A percentile compares a stretch with the other conserved stretches of the same genome.
Conservation (phyloP, 2,888 invertebrate species). For the Nesidiocoris tenuis region DNA sequence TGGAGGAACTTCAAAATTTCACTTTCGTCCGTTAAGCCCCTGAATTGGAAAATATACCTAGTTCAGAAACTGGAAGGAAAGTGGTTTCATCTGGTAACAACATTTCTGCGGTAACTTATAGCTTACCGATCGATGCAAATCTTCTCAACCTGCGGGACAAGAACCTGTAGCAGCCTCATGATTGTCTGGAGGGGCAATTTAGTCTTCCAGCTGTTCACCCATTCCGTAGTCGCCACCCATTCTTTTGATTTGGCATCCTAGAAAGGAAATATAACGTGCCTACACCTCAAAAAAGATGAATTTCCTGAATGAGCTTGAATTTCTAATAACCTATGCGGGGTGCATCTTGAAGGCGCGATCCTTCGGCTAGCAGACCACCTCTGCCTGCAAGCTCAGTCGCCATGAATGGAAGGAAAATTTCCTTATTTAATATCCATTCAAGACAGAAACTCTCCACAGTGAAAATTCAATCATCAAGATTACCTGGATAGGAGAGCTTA, state of each 20-base stretch:
- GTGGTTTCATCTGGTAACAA: neutral
- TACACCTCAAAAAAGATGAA: neutral
- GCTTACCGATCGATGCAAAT: conserved; percentile 97
- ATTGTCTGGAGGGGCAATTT: conserved; percentile 98
- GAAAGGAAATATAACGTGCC: neutral
- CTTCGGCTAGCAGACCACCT: neutral
- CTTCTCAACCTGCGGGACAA: conserved; percentile 99
- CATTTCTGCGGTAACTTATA: neutral
- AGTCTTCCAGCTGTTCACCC: conserved; percentile 95
- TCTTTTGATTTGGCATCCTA: conserved; percentile 53
- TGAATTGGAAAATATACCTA: conserved; percentile 54
- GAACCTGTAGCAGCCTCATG: conserved; percentile 95
- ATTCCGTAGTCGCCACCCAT: conserved; percentile 93
- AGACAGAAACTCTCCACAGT: too few species aligned
- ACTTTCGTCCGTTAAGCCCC: conserved; percentile 97
- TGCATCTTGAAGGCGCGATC: neutral
- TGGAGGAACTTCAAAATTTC: conserved; percentile 98
- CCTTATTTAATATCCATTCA: too few species aligned
- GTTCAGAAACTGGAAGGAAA: neutral
- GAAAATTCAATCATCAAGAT: too few species aligned
- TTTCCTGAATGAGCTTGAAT: neutral
- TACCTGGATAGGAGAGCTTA: conserved; percentile 26
- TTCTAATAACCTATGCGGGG: too few species aligned
- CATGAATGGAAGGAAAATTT: too few species aligned
- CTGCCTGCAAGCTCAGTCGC: neutral